Evolutionary conservation across 2,888 invertebrate species (phyloP).

Genomic region (Apodemia duryi): DNA sequence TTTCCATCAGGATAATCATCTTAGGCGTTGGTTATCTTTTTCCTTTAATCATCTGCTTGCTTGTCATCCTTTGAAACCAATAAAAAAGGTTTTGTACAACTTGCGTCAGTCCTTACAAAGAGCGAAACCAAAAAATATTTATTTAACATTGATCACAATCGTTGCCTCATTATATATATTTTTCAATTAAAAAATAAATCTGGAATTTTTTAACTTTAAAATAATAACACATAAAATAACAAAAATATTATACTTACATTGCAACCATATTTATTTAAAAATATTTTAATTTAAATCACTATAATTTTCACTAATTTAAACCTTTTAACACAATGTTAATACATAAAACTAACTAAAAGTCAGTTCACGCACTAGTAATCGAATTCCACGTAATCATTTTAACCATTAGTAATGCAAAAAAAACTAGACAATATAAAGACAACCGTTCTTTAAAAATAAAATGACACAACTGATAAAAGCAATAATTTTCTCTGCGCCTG

Average conservation of each 20-base stretch:
- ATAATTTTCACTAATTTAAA: not conserved
- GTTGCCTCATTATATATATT: not conserved
- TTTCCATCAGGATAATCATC: no score
- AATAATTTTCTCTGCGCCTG: slow-evolving; percentile 43
- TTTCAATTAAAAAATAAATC: no score
- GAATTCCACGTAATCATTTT: slow-evolving; percentile 25
- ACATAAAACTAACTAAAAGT: not conserved
- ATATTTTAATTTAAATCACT: not conserved
- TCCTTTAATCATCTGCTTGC: no score
- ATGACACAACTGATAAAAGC: slow-evolving; percentile 37
- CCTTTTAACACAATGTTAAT: not conserved
- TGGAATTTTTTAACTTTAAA: not conserved
- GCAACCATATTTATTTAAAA: not conserved
- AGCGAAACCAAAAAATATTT: no score
- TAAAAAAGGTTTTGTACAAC: no score
- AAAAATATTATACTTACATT: not conserved
- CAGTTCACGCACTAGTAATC: slow-evolving; percentile 41
- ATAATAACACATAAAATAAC: not conserved
- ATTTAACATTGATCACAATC: not conserved
- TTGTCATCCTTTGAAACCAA: no score
- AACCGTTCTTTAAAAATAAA: slow-evolving; percentile 21
- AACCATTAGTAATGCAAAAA: slow-evolving; percentile 9
- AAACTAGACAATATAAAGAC: slow-evolving; percentile 11
- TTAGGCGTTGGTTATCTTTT: no score
- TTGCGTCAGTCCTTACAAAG: no score